These are phyloP conservation scores for Drosophila azteca DNA, from an alignment of 1,140 invertebrate genomes.

Conservation along the genomic window DNA sequence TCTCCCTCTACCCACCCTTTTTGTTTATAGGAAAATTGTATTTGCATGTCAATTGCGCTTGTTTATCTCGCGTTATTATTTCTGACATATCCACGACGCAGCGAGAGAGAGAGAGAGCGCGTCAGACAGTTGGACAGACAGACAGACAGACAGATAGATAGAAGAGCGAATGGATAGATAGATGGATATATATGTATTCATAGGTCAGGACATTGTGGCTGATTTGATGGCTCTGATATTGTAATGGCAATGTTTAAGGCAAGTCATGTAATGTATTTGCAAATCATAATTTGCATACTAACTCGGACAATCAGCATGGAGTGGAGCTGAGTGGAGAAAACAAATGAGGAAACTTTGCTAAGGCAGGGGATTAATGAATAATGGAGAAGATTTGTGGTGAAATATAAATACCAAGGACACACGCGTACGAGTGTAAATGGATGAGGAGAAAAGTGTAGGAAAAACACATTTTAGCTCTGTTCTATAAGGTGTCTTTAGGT, in stretches of 20 bases:
- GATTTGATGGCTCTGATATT: conserved; percentile 48
- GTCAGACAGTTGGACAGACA: conserved; percentile 12
- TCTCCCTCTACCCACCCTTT: background rate
- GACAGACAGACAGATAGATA: background rate
- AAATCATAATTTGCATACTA: conserved; percentile 68
- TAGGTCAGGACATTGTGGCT: conserved; percentile 29
- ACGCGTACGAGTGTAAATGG: background rate
- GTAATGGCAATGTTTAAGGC: conserved; percentile 55
- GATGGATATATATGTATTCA: conserved; percentile 8
- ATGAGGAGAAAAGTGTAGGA: background rate
- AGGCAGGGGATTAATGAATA: conserved; percentile 22
- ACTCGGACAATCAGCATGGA: conserved; percentile 13
- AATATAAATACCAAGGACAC: too few relatives aligned
- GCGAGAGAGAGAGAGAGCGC: conserved; percentile 29
- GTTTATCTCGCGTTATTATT: conserved; percentile 79
- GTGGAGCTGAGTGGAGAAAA: conserved; percentile 11
- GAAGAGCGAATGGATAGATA: too few relatives aligned
- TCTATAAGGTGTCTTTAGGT: too few relatives aligned
- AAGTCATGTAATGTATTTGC: conserved; percentile 55
- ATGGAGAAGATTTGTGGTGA: background rate
- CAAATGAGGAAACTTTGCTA: conserved; percentile 1
- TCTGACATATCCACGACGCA: conserved; percentile 65
- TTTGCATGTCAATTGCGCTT: conserved; percentile 79
- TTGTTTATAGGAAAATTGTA: conserved; percentile 62
- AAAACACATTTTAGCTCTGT: too few relatives aligned